phyloP scores from a whole-genome alignment of 2,113 vertebrate species.

The Malaclemys terrapin region DNA sequence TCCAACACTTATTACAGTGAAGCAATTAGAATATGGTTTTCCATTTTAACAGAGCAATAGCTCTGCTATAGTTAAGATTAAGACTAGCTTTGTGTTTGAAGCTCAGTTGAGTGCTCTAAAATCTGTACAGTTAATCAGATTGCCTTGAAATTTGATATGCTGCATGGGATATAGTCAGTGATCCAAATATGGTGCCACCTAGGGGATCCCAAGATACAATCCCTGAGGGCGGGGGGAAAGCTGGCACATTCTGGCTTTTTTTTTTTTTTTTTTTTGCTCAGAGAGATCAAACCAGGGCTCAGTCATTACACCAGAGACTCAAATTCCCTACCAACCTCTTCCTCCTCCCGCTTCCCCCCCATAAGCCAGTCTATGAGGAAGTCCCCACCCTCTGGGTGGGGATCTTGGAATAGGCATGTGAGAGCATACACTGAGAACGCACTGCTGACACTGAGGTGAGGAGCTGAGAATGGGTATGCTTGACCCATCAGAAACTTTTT shows the following conservation, averaged over 20 bases:
- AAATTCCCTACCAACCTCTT: background rate
- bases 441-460: background rate
- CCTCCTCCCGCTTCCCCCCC: no score
- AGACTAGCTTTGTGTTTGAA: background rate
- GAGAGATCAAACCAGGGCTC: background rate
- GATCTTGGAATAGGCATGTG: background rate
- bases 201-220: background rate
- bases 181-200: background rate
- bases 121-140: background rate
- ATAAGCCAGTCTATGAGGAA: background rate
- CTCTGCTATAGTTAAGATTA: background rate
- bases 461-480: background rate
- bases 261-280: background rate
- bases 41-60: background rate
- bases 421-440: background rate
- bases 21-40: background rate
- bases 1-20: background rate
- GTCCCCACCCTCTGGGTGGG: background rate
- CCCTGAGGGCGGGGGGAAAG: background rate
- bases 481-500: background rate
- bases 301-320: background rate
- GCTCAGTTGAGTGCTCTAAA: background rate
- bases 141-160: background rate
- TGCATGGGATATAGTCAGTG: background rate
- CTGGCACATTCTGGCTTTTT: background rate